Percentiles rank a stretch among this genome's conserved stretches.
Conservation (phyloP, 1,140 invertebrate species). For the Brachionus calyciflorus region DNA sequence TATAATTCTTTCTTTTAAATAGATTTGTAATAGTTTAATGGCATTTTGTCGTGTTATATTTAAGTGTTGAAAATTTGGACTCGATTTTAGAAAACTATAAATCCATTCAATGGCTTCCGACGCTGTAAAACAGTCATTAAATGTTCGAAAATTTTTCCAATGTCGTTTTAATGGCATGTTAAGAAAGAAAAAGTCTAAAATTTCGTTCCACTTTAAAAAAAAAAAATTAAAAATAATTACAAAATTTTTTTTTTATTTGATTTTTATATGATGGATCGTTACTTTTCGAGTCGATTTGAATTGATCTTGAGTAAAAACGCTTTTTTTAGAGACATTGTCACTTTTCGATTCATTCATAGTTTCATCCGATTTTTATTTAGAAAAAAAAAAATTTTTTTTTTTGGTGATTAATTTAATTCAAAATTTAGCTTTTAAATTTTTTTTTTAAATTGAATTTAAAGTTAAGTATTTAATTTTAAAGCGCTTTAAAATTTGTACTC, state of each 20-base stretch:
- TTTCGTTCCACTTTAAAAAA: slow-evolving; percentile 41
- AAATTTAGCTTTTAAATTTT: too few species aligned
- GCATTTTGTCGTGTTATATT: slow-evolving; percentile 20
- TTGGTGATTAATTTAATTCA: too few species aligned
- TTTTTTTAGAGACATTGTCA: not conserved
- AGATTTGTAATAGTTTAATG: slow-evolving; percentile 29
- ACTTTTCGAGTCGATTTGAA: slow-evolving; percentile 38
- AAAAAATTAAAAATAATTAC: not conserved
- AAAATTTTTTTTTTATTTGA: not conserved
- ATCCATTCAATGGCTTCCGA: slow-evolving; percentile 43
- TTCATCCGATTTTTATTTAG: too few species aligned
- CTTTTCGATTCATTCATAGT: too few species aligned
- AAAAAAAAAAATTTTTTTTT: too few species aligned
- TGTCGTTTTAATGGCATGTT: slow-evolving; percentile 41
- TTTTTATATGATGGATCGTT: not conserved
- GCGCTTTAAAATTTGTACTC: too few species aligned
- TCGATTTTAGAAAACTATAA: slow-evolving; percentile 26
- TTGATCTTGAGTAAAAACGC: not conserved
- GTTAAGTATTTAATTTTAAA: too few species aligned
- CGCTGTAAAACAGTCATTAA: slow-evolving; percentile 30
- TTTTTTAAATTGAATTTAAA: too few species aligned
- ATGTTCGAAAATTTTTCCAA: slow-evolving; percentile 41
- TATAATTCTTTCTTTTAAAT: slow-evolving; percentile 44
- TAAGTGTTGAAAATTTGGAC: slow-evolving; percentile 16
- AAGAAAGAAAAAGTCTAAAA: slow-evolving; percentile 14